These are phyloP conservation scores for Takifugu bimaculatus DNA, from an alignment of 2,113 vertebrate species.

Conservation along the genomic window DNA sequence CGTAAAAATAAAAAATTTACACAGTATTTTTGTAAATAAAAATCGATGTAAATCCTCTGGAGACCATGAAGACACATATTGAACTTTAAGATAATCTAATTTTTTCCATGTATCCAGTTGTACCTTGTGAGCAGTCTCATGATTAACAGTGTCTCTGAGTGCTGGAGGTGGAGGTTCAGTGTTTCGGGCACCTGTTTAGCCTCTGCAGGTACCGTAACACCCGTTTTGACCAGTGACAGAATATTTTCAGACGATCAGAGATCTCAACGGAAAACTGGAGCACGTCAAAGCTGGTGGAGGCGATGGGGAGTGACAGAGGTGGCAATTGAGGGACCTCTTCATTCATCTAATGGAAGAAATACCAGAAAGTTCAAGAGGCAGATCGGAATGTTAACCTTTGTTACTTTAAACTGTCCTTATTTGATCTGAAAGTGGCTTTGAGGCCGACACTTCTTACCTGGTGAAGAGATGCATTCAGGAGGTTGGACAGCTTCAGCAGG, in stretches of 20 bases:
- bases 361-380: not conserved
- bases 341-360: slow-evolving; percentile 15
- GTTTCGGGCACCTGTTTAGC: not conserved
- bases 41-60: too few species aligned
- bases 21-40: too few species aligned
- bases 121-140: too few species aligned
- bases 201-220: slow-evolving; percentile 14
- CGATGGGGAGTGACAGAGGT: slow-evolving; percentile 20
- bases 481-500: slow-evolving; percentile 26
- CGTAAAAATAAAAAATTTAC: too few species aligned
- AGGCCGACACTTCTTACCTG: slow-evolving; percentile 40
- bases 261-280: slow-evolving; percentile 49
- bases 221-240: slow-evolving; percentile 44
- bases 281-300: slow-evolving; percentile 40
- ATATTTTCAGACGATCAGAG: slow-evolving; percentile 27
- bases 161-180: not conserved
- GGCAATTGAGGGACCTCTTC: not conserved
- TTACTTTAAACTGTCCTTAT: not conserved
- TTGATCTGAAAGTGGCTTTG: not conserved
- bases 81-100: too few species aligned
- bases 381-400: not conserved
- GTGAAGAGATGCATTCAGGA: slow-evolving; percentile 10
- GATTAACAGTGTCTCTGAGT: too few species aligned
- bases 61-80: too few species aligned
- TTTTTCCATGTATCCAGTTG: too few species aligned